Evolutionary conservation across 64 coral and sea anemone genomes (phyloP), one percentile per base, ranked within the genome.

Genomic region (Trachythela sp.): DNA sequence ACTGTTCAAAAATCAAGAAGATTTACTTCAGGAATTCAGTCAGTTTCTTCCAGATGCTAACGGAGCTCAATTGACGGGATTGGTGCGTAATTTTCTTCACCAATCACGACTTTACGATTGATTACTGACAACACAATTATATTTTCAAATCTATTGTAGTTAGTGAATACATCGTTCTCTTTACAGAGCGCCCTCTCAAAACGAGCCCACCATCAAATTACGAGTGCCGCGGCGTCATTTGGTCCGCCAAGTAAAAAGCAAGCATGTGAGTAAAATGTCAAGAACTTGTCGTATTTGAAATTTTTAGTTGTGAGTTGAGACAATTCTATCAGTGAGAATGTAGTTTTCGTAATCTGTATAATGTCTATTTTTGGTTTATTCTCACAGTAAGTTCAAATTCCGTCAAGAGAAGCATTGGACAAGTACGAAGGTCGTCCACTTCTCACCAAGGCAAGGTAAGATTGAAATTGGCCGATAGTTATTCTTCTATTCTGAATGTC

Each of bases 31-130:
- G 59, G 95, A 98, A 35, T 98, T 98, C 72, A 98, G 95, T 76
- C 95, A 98, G 84, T 98, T 98, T 48, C 91, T 98, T 26, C 95
- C 95, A 86, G 95, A 98, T 98, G 95, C 95, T 1, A 98, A 98
- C 89, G 95, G 95, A 0, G 91, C 91, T 38, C 88, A 85, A 29
- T 22, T 64, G 17, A 64, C 7, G 0, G 26, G 26, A 64, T 26
- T 2, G 20, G 4, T 5, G 20, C 17, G 56, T n/a, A n/a, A n/a
- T 22, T 64, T 64, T 1, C 26, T 64, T 20, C 22, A n/a, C n/a
- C n/a, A n/a, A n/a, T 64, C 26, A 27, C 13, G 20, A 20, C 13
- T 22, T 64, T 64, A 18, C 56, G n/a, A n/a, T n/a, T n/a, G n/a
- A n/a, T n/a, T n/a, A n/a, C n/a, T n/a, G n/a, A n/a, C n/a, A n/a